Evolutionary conservation across 1,140 invertebrate species (phyloP).

Genomic region (Piezodorus guildinii): DNA sequence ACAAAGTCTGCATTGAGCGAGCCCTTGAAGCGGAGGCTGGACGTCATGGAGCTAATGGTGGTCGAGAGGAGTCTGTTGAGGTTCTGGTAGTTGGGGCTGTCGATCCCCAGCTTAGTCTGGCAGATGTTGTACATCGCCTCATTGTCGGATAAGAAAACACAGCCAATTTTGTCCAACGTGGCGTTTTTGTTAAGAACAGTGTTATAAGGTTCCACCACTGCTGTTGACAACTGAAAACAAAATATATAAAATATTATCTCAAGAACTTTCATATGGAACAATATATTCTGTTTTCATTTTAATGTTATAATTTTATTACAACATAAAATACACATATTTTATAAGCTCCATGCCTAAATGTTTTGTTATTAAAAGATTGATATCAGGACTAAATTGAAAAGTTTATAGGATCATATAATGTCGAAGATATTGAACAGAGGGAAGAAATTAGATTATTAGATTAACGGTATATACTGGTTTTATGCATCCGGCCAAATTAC

Average conservation of each 20-base stretch:
- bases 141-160: slow-evolving; percentile 76
- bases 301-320: no score
- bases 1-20: slow-evolving; percentile 53
- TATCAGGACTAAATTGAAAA: no score
- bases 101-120: slow-evolving; percentile 35
- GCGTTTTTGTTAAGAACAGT: slow-evolving; percentile 64
- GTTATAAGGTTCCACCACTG: slow-evolving; percentile 71
- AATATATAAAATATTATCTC: background rate
- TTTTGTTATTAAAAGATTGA: no score
- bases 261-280: no score
- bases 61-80: slow-evolving; percentile 61
- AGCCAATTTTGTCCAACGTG: slow-evolving; percentile 63
- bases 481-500: no score
- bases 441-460: no score
- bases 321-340: no score
- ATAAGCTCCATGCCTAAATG: no score
- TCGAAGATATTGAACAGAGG: no score
- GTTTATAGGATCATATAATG: no score
- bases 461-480: no score
- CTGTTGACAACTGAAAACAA: slow-evolving; percentile 31
- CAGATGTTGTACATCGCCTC: slow-evolving; percentile 73
- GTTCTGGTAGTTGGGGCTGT: slow-evolving; percentile 54
- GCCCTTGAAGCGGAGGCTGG: slow-evolving; percentile 51
- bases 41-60: slow-evolving; percentile 47
- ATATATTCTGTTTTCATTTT: no score